Evolutionary conservation across 2,888 invertebrate species (phyloP).

Genomic region (Drosophila austrosaltans): DNA sequence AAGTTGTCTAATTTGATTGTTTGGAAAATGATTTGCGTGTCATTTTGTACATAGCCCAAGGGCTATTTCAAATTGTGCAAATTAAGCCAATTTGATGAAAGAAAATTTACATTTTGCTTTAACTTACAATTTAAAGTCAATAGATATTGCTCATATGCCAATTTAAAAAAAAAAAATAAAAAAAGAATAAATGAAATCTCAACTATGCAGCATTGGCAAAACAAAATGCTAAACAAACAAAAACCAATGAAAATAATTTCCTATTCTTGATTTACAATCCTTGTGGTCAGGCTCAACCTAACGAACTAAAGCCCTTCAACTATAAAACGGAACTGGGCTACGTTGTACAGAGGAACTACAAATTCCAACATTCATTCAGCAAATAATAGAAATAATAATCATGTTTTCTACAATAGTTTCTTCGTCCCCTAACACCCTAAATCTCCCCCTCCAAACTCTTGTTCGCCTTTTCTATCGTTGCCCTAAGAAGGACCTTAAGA

Average conservation of each 20-base stretch:
- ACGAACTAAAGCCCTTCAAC: conserved; percentile 37
- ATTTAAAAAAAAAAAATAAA: background rate
- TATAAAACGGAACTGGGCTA: background rate
- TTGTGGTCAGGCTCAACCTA: conserved; percentile 36
- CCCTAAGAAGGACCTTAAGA: conserved; percentile 15
- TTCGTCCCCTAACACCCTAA: background rate
- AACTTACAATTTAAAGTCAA: background rate
- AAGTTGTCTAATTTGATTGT: conserved; percentile 60
- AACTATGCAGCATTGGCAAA: conserved; percentile 33
- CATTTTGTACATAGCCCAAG: conserved; percentile 39
- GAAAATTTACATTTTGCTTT: background rate
- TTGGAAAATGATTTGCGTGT: conserved; percentile 50
- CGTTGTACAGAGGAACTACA: conserved; percentile 39
- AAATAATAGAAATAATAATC: conserved; percentile 70
- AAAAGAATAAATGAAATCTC: background rate
- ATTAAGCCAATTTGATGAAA: conserved; percentile 63
- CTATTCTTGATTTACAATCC: conserved; percentile 56
- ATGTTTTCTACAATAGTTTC: conserved; percentile 30
- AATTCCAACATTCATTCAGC: conserved; percentile 45
- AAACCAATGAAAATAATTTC: conserved; percentile 55
- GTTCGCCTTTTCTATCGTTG: conserved; percentile 1
- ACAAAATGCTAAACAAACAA: conserved; percentile 19
- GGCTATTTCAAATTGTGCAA: conserved; percentile 52
- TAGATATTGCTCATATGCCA: too few species aligned
- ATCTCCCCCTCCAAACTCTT: background rate